phyloP scores from a whole-genome alignment of 2,888 invertebrate genomes.

The Drosophila acutilabella region DNA sequence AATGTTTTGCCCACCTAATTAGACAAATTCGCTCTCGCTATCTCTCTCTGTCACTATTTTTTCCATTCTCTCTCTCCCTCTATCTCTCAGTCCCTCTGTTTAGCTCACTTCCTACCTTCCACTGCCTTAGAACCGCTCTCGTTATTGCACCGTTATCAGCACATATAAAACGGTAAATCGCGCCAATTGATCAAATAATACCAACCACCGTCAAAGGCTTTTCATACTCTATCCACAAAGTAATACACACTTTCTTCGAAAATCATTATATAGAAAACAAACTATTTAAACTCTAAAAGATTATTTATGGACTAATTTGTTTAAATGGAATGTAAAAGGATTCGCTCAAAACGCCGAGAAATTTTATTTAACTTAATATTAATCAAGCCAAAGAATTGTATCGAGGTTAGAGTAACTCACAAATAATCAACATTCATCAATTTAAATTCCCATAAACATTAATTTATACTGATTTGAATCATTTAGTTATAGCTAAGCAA shows the following conservation, averaged over 20 bases:
- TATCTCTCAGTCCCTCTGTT: neutral
- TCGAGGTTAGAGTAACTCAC: no score
- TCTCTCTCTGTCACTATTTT: neutral
- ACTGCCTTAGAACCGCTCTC: neutral
- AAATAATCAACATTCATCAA: no score
- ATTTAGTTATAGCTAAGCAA: no score
- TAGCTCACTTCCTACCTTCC: neutral
- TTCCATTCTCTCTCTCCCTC: neutral
- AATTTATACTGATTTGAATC: no score
- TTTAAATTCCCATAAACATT: no score
- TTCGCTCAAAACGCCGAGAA: neutral
- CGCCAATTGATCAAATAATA: constrained; percentile 58
- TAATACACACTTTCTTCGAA: neutral
- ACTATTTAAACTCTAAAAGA: no score
- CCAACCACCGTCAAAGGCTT: constrained; percentile 18
- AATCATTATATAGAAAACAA: no score
- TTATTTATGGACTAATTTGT: neutral
- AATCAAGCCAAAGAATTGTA: no score
- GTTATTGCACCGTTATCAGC: constrained; percentile 38
- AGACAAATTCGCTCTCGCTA: constrained; percentile 29
- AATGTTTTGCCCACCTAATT: constrained; percentile 51
- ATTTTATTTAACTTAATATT: no score
- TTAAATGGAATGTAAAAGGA: neutral
- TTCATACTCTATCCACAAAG: neutral
- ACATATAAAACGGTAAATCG: constrained; percentile 50